A percentile compares a stretch with the other conserved stretches of the same genome.
phyloP scores from a whole-genome alignment of 2,113 vertebrate genomes.

The Brachypteracias leptosomus region DNA sequence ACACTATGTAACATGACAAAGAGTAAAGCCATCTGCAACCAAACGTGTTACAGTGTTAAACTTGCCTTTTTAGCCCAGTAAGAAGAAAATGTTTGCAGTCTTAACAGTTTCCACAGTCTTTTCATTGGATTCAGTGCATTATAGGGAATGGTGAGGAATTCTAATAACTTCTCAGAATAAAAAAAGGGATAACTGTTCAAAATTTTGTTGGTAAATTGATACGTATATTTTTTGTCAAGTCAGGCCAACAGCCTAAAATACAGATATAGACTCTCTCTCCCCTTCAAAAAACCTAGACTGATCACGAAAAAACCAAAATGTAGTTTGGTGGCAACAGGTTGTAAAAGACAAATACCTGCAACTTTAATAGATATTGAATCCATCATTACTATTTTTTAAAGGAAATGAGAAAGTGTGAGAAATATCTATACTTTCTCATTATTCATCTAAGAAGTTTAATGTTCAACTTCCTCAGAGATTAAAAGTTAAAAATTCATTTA shows the following conservation, averaged over 20 bases:
- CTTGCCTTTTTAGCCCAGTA: fast-evolving
- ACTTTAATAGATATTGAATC: background rate
- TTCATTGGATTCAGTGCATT: background rate
- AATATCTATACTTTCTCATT: background rate
- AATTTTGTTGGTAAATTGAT: background rate
- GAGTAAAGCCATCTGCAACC: background rate
- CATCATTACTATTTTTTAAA: background rate
- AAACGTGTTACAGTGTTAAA: background rate
- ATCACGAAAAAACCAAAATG: background rate
- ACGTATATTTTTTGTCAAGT: background rate
- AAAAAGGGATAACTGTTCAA: background rate
- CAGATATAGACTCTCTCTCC: background rate
- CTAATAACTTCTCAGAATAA: background rate
- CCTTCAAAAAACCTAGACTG: background rate
- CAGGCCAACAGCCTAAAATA: background rate
- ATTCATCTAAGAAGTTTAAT: background rate
- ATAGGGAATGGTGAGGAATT: background rate
- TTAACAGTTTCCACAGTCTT: background rate
- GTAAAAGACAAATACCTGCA: background rate
- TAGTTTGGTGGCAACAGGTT: background rate
- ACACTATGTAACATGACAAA: background rate
- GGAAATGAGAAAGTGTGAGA: background rate
- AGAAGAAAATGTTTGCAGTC: background rate
- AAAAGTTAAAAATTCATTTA: background rate
- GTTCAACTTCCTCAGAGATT: background rate